Conservation (phyloP, 2,113 vertebrate genomes). For the Globicephala melas region DNA sequence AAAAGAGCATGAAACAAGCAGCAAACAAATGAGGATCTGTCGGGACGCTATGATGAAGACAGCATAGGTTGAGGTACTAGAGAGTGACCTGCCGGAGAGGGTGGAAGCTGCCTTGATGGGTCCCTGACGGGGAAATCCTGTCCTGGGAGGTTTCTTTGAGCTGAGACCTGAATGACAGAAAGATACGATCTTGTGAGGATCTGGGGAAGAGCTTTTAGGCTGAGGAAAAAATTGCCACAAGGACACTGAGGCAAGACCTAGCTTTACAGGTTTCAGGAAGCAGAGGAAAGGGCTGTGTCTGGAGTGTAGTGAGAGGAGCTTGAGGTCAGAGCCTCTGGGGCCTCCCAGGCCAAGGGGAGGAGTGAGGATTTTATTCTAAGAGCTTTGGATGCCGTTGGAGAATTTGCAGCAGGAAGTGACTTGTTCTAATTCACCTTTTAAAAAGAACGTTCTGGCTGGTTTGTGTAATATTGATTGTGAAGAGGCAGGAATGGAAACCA, state of each 20-base stretch:
- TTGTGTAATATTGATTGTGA: background rate
- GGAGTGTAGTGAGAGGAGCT: background rate
- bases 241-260: background rate
- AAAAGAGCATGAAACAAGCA: background rate
- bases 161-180: background rate
- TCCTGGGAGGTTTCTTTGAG: background rate
- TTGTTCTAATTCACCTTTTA: background rate
- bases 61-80: fast-evolving
- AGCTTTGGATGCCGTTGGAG: background rate
- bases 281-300: background rate
- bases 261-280: background rate
- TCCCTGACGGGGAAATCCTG: background rate
- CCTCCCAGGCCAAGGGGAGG: background rate
- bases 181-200: background rate
- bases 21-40: background rate
- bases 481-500: background rate
- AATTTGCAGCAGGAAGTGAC: background rate
- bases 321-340: background rate
- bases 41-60: background rate
- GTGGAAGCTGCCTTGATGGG: background rate
- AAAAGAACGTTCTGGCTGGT: background rate
- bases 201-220: background rate
- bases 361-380: background rate
- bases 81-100: background rate
- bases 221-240: background rate